Base-by-base conservation (phyloP, 1,140 invertebrate genomes). In the Cataglyphis hispanica region DNA sequence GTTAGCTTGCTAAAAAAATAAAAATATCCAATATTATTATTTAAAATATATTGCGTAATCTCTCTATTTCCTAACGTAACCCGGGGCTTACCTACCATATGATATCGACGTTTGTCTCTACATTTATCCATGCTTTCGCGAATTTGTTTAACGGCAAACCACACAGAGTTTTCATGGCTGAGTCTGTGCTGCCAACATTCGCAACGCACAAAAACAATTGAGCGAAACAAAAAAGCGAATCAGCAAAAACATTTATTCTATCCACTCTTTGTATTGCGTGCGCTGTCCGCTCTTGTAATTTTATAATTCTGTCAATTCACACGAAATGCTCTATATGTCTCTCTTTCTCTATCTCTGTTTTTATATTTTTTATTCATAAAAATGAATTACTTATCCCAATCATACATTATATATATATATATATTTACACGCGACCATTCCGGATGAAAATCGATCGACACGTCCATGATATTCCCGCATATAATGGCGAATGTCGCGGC, bases 401-500 rank as follows among this genome's bases (percentile, higher is more conserved):
- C 13, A 50, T 64, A 22, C 3, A 46, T 46, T 10, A 3, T 2
- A 46, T 40, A 10, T 40, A 8, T 46, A 37, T 43, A 16, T 8
- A 25, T 16, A 1, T 80, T 27, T 53, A 69, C 31, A 50, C 31
- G 46, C 63, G 50, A 16, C 16, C 46, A 67, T 67, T 53, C 13
- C 13, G 19, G 69, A 58, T 69, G 63, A 69, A 69, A 69, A 80
- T 80, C 77, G 63, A 80, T 80, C 77, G 46, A 58, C 34, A 19
- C 34, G 46, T 80, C 3, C 63, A 80, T 69, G 31, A 34, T 22
- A 56, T 56, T 69, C 46, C 46, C 19, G 25, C 27, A 64, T 16
- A 80, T 60, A 80, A 80, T 80, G 46, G 64, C 46, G 77, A 69
- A 80, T 64, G 22, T 80, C 63, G 64, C 31, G 64, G 63, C 56